These are phyloP conservation scores for Galeruca laticollis DNA, from an alignment of 2,888 invertebrate genomes.

Conservation along the genomic window DNA sequence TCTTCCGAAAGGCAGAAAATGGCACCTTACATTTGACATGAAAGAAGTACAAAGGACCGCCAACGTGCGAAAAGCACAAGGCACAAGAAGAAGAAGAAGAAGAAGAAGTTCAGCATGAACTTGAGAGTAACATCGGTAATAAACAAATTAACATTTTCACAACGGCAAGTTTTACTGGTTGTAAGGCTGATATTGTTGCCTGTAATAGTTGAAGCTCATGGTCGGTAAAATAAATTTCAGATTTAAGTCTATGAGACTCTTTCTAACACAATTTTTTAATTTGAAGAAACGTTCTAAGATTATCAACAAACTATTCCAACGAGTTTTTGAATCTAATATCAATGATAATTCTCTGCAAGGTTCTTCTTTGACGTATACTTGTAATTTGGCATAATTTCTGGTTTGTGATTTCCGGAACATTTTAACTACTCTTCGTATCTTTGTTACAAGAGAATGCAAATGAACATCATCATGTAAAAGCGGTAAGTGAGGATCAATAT, in stretches of 20 bases:
- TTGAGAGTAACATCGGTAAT: not conserved
- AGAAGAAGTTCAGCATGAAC: not conserved
- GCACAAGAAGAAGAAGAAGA: no score
- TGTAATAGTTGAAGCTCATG: not conserved
- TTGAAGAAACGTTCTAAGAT: constrained; percentile 39
- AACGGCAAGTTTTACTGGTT: not conserved
- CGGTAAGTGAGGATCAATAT: not conserved
- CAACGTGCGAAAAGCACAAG: no score
- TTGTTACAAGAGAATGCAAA: constrained; percentile 14
- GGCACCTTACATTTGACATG: no score
- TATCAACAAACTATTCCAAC: constrained; percentile 39
- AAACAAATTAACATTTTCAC: not conserved
- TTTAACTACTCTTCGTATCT: constrained; percentile 38
- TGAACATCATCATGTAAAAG: not conserved
- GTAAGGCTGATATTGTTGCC: not conserved
- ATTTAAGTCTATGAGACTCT: constrained; percentile 29
- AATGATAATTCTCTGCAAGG: constrained; percentile 35
- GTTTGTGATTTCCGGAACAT: constrained; percentile 35
- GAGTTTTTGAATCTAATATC: constrained; percentile 38
- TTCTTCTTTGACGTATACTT: constrained; percentile 34
- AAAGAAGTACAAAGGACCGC: no score
- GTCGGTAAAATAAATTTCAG: not conserved
- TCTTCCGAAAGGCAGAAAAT: no score
- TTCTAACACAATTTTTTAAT: constrained; percentile 33
- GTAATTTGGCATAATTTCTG: constrained; percentile 39